Base-by-base conservation (phyloP, 2,113 vertebrate species). In the Centropus bengalensis region DNA sequence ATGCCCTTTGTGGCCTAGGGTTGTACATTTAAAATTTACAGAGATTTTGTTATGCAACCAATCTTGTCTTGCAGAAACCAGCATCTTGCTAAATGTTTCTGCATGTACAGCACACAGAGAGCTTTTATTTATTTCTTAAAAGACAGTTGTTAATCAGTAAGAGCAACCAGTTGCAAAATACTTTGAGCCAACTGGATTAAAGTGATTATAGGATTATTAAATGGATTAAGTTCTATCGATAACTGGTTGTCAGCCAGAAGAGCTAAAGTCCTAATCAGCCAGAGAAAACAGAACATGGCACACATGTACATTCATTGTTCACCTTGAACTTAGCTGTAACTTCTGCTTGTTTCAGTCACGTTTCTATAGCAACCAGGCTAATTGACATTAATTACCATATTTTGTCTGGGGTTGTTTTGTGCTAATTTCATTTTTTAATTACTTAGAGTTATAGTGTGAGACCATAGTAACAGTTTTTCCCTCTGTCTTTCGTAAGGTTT, bases 331-430 rank as follows among this genome's bases (percentile, higher is more conserved):
- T 93, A 51, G 85, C 81, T 91, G 82, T 91, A 96, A 96, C 89
- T 96, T 96, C 69, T 91, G 58, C 96, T 95, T 93, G 91, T 94
- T 96, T 94, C 87, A 66, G 88, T 92, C 94, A 80, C 0, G 88
- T 97, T 98, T 76, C 97, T 71, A 94, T 94, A 96, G 97, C 96
- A 98, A 98, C 97, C 66, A 87, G 88, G 76, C 59, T 96, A 98
- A 98, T 94, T 97, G 97, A 96, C 93, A 95, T 94, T 95, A 97
- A 97, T 98, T 94, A 96, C 74, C 75, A 49, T 86, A 78, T 94
- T 95, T 90, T 86, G 55, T 94, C 82, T 94, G 49, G 92, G 59
- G 86, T 86, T 96, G 79, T 90, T 96, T 84, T 74, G 90, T 91
- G 60, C 82, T 95, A 91, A 97, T 97, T 92, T 97, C 90, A 91